Base-by-base conservation (phyloP, 1,140 invertebrate genomes). In the Drosophila lacteicornis region DNA sequence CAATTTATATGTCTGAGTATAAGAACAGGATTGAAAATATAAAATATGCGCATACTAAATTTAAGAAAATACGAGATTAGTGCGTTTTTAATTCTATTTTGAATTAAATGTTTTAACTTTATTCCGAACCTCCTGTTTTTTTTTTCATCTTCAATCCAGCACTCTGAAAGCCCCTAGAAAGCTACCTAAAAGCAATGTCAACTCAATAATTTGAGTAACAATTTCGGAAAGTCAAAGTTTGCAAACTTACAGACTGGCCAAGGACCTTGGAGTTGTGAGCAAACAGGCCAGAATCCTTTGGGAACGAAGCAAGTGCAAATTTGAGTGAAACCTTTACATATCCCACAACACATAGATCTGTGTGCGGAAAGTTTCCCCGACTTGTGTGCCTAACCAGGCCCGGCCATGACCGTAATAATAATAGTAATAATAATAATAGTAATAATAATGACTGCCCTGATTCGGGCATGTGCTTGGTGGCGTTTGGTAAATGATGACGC, bases 401-500 rank as follows among this genome's bases (percentile, higher is more conserved):
- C 51, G 43, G 33, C 46, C 65, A 50, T 42, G 36, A 17, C 45
- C 50, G 50, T 40, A 59, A 55, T 59, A 47, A 55, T 59, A 47
- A 62, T 61, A 67, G 30, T 62, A 62, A 53, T 62, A 62, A 53
- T 62, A 62, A 59, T 62, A 56, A 19, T 58, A 62, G 61, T 65
- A 69, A 73, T 74, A 74, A 74, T 74, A 74, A 74, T 74, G 74
- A 75, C 47, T 79, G 75, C 65, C 66, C 75, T 79, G 76, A 79
- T 79, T 79, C 46, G 73, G 30, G 43, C 61, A 40, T 77, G 50
- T 78, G 50, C 61, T 59, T 45, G 57, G 56, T 58, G 78, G 63
- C 82, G 82, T 75, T 84, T 46, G 56, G 49, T 86, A 82, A 85
- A 85, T 85, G 83, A 82, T 87, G 82, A 87, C 70, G 84, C 83